Conservation (phyloP, 2,113 vertebrate genomes). For the Corvus hawaiiensis region DNA sequence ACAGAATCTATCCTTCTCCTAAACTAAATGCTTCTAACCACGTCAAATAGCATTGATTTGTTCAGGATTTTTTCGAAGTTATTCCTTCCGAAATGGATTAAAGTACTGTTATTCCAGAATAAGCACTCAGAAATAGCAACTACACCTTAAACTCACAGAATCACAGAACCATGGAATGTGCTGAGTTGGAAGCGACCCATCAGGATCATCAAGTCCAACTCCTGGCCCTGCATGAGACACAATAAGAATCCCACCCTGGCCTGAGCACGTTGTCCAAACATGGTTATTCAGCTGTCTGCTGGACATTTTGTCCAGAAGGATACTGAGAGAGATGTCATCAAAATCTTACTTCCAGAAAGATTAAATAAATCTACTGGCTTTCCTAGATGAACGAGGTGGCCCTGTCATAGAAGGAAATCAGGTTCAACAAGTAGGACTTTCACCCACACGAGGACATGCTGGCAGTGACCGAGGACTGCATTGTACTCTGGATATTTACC, state of each 20-base stretch:
- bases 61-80: background rate
- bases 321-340: background rate
- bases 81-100: background rate
- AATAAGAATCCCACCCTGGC: background rate
- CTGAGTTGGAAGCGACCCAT: background rate
- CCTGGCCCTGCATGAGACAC: background rate
- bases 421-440: background rate
- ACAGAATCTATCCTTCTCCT: background rate
- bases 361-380: background rate
- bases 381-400: background rate
- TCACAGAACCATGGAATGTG: background rate
- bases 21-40: background rate
- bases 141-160: background rate
- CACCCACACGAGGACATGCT: background rate
- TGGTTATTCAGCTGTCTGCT: too few species aligned
- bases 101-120: background rate
- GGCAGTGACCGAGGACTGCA: background rate
- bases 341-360: background rate
- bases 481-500: background rate
- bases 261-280: background rate
- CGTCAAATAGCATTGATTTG: background rate
- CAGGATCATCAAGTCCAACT: background rate
- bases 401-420: background rate
- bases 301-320: background rate
- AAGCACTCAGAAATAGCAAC: background rate